Percentiles rank a stretch among this genome's conserved stretches.
These are phyloP conservation scores for Phoenicopterus ruber DNA, from an alignment of 2,113 vertebrate genomes.

Conservation along the genomic window DNA sequence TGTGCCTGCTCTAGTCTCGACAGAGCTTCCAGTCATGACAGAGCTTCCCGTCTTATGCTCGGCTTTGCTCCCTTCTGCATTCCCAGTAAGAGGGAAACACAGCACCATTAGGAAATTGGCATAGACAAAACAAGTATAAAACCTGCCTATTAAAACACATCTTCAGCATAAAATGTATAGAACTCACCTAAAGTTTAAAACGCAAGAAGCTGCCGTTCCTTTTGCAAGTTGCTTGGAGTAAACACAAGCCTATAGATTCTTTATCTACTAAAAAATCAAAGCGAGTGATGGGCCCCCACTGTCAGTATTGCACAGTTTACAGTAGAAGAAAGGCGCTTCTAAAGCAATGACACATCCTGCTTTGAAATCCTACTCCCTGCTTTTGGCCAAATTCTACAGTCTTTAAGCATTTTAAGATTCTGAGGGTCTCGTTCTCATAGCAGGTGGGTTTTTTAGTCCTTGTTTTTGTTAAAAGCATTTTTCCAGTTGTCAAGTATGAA, in stretches of 20 bases:
- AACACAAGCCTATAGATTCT: background rate
- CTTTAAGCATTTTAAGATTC: background rate
- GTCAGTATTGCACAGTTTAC: no score
- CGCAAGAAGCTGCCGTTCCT: background rate
- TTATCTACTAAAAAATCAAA: background rate
- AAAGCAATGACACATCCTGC: background rate
- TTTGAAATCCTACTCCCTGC: background rate
- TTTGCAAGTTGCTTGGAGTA: background rate
- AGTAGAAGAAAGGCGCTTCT: background rate
- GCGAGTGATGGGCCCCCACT: accelerated
- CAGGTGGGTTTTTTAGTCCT: background rate
- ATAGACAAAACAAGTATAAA: background rate
- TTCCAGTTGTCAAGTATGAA: background rate
- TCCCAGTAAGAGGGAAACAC: background rate
- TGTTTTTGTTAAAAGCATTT: background rate
- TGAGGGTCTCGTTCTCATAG: background rate
- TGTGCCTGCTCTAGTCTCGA: background rate
- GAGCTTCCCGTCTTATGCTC: background rate
- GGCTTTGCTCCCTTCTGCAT: background rate
- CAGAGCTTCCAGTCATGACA: background rate
- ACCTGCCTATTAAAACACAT: background rate
- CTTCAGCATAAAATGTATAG: background rate
- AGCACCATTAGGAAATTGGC: background rate
- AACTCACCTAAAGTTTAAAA: background rate
- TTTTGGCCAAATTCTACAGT: background rate